Evolutionary conservation across 2,797 vertebrate genomes (phyloP).

Genomic region (Eurystomus glaucurus): DNA sequence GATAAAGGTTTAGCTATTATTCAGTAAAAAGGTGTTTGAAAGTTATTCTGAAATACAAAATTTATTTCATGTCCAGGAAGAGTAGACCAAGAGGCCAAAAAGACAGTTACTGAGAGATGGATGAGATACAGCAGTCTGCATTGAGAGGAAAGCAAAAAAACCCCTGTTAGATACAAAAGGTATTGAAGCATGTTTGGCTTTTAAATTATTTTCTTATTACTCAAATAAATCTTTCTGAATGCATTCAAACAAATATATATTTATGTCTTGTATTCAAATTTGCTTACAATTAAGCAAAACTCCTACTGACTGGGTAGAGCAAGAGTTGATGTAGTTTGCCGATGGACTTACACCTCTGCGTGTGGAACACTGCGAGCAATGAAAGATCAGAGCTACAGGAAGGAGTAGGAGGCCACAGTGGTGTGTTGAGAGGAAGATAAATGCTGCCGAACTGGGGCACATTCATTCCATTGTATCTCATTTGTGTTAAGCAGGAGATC

Average conservation of each 20-base stretch:
- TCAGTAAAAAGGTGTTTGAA: not conserved
- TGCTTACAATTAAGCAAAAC: not conserved
- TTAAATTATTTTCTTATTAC: not conserved
- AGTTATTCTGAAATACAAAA: slow-evolving; percentile 1
- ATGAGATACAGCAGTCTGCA: not conserved
- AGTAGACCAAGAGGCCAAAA: not conserved
- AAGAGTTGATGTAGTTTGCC: too few species aligned
- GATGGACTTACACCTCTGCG: too few species aligned
- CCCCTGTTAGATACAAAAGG: not conserved
- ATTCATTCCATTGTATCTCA: too few species aligned
- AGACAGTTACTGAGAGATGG: not conserved
- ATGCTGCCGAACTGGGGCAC: too few species aligned
- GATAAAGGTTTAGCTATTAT: not conserved
- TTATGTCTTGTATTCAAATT: not conserved
- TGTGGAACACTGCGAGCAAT: too few species aligned
- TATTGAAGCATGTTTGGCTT: not conserved
- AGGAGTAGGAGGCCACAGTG: too few species aligned
- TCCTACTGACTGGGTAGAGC: not conserved
- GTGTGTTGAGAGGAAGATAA: too few species aligned
- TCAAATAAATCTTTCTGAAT: not conserved
- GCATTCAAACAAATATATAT: not conserved
- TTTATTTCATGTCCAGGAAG: not conserved
- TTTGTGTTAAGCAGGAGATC: too few species aligned
- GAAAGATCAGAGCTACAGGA: too few species aligned
- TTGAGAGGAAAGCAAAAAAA: not conserved